Base-by-base conservation (phyloP, 2,888 invertebrate genomes). In the Caenorhabditis sp. region DNA sequence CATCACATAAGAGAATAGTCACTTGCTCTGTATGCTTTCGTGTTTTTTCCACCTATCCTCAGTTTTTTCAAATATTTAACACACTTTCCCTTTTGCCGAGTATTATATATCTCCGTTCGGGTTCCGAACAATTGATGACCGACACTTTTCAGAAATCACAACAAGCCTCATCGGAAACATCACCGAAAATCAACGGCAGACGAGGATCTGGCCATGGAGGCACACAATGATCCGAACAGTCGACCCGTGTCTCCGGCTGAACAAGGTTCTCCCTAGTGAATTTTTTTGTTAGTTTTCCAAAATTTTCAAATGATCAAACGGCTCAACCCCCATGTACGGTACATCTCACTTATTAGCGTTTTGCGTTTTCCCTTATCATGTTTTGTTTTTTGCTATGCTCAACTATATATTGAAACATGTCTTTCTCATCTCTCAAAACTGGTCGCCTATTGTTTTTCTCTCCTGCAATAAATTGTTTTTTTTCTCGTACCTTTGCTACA, bases 401-500 rank as follows among this genome's bases (percentile, higher is more conserved):
- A 56, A 20, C 37, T 64, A 50, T 24, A 55, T 68, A 53, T 65
- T 58, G 40, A 40, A 32, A 40, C 32, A 28, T 37, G 77, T 77
- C 77, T 77, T 68, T 77, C 77, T 77, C 76, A 61, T 76, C 51
- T 28, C 62, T 50, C 47, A 35, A 56, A 69, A 77, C 77, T 28
- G 77, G 77, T 77, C 40, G 56, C 55, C 32, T 61, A 65, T 24
- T 35, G 32, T 11, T 35, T 53, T 53, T 13, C 2, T 40, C 9
- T 9, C 32, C 11, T 13, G 47, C 47, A 47, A 47, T 47, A 51
- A 69, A 51, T n/a, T 56, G 26, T 26, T 55, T 28, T 58, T 20
- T 51, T 3, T 15, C 3, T 26, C 24, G 35, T 47, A 89, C 89
- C 86, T 86, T 82, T 15, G 87, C 70, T 18, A 90, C 77, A 47